phyloP scores from a whole-genome alignment of 2,797 vertebrate species.

The Mareca strepera region DNA sequence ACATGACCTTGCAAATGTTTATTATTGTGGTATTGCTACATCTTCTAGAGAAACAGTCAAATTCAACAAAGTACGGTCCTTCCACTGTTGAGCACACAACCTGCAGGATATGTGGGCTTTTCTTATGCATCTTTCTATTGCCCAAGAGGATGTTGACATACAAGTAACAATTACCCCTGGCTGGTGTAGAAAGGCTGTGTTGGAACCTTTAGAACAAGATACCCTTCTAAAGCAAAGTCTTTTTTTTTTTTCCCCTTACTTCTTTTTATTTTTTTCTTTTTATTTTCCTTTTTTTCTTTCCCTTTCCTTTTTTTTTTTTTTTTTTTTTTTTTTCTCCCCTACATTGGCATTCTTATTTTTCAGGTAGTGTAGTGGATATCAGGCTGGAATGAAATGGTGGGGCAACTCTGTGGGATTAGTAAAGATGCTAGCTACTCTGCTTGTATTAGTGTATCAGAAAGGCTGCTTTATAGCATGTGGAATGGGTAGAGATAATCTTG shows the following conservation, averaged over 20 bases:
- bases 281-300: too few relatives aligned
- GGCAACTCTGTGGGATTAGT: background rate
- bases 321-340: background rate
- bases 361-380: background rate
- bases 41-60: background rate
- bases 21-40: background rate
- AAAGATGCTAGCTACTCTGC: background rate
- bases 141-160: background rate
- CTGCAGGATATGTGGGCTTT: background rate
- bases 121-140: background rate
- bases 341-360: background rate
- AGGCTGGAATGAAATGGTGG: background rate
- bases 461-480: background rate
- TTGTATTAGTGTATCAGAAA: background rate
- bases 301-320: too few relatives aligned
- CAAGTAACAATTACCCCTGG: background rate
- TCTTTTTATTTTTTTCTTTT: too few relatives aligned
- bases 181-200: background rate
- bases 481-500: background rate
- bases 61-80: background rate
- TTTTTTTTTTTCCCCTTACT: background rate
- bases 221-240: background rate
- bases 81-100: background rate
- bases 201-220: background rate
- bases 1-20: background rate